Evolutionary conservation across 2,888 invertebrate genomes (phyloP).

Genomic region (Neoscelio sp.): DNA sequence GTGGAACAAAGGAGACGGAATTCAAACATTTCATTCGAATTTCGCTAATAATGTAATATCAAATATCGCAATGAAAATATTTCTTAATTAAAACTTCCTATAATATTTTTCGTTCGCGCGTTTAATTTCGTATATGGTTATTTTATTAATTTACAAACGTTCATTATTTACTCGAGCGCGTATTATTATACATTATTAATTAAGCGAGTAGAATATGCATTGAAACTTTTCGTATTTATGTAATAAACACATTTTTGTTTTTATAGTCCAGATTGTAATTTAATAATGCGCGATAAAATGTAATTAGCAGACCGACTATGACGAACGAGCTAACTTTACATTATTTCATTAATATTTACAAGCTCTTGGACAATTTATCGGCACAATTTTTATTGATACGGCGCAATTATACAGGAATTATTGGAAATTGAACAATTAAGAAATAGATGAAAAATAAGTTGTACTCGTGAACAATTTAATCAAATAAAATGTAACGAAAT

Average conservation of each 20-base stretch:
- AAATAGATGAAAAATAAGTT: too few species aligned
- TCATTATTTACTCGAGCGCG: constrained; percentile 6
- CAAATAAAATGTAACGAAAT: too few species aligned
- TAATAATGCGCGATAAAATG: constrained; percentile 30
- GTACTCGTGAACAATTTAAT: too few species aligned
- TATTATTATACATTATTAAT: constrained; percentile 18
- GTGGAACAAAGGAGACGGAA: not conserved
- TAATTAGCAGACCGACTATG: constrained; percentile 5
- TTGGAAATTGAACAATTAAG: too few species aligned
- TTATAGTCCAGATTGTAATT: constrained; percentile 15
- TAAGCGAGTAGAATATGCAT: not conserved
- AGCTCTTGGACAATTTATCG: constrained; percentile 8
- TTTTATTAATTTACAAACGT: constrained; percentile 23
- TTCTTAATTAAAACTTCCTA: constrained; percentile 29
- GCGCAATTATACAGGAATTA: too few species aligned
- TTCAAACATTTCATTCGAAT: not conserved
- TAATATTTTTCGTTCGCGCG: constrained; percentile 9
- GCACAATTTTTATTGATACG: not conserved
- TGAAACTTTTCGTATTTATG: constrained; percentile 24
- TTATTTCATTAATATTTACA: constrained; percentile 34
- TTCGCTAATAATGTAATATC: not conserved
- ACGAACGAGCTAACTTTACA: constrained; percentile 20
- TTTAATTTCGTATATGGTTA: constrained; percentile 4
- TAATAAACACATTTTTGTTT: constrained; percentile 23
- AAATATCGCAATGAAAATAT: constrained; percentile 20